Conservation (phyloP, 2,797 vertebrate species). For the Trichosurus vulpecula region DNA sequence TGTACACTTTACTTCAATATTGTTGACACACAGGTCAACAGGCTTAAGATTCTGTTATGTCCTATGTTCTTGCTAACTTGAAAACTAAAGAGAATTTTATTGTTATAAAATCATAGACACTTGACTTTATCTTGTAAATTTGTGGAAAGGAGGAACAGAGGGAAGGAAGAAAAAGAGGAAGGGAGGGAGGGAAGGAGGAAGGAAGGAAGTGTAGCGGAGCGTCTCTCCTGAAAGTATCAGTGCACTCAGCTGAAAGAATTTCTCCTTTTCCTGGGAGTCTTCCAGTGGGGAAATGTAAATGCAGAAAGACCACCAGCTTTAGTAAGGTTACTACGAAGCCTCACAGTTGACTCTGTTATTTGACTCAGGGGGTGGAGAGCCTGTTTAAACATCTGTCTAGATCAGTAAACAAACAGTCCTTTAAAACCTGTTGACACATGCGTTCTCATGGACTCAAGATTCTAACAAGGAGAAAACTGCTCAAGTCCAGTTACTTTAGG, state of each 20-base stretch:
- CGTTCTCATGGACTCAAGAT: constrained; percentile 62
- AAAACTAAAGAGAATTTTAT: neutral
- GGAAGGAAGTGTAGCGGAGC: neutral
- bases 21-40: neutral
- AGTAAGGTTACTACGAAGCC: constrained; percentile 81
- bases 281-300: constrained; percentile 73
- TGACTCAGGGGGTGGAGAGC: constrained; percentile 72
- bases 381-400: constrained; percentile 77
- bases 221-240: neutral
- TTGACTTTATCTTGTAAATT: neutral
- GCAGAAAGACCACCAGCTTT: constrained; percentile 77
- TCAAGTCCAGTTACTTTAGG: constrained; percentile 55
- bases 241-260: constrained; percentile 26
- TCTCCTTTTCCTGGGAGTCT: constrained; percentile 51
- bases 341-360: constrained; percentile 78
- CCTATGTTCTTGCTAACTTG: neutral
- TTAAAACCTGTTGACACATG: constrained; percentile 64
- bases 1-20: neutral
- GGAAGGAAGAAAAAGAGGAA: neutral
- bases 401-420: constrained; percentile 76
- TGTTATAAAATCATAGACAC: neutral
- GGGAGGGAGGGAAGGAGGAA: neutral
- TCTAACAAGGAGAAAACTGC: constrained; percentile 73
- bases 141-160: neutral
- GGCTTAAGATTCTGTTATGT: neutral